Base-by-base conservation (phyloP, 2,888 invertebrate genomes). In the Meiosimyza platycephala region DNA sequence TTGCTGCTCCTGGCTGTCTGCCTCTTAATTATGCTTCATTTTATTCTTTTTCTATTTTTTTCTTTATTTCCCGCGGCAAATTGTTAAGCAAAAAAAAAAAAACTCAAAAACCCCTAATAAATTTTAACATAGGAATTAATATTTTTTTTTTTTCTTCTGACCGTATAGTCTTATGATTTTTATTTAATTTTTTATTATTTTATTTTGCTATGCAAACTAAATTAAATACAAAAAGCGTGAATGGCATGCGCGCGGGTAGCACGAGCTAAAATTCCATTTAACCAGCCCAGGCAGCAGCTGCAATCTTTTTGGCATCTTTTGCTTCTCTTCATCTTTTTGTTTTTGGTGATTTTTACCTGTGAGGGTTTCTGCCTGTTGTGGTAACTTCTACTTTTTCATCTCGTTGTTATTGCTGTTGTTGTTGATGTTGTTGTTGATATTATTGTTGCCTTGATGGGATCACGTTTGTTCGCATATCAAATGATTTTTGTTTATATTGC, bases 181-280 rank as follows among this genome's bases (percentile, higher is more conserved):
- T 57, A 6, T 22, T 13, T 57, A 16, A 9, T 28, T 13, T 59
- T 59, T 18, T 59, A 28, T 11, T 59, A 18, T 22, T 22, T 59
- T 40, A 16, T 62, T 40, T 62, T 18, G 5, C 40, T 12, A n/a
- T 12, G 33, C 13, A 47, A 22, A 62, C 13, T 13, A 62, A 62
- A 62, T 40, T 28, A 47, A 62, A 62, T 62, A 62, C 47, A 62
- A 63, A 63, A 63, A 33, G 63, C 63, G 63, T 63, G 63, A 63
- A 63, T 48, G 63, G 63, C 63, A 63, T 63, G 63, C 63, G 63
- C 63, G 47, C 47, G 47, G 16, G 33, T 47, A 63, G 63, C 63
- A 63, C 63, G 63, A 63, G 63, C 63, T 63, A 63, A 63, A 63
- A 63, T 63, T 63, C 63, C 63, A 63, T 18, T 63, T 28, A 22